phyloP scores from a whole-genome alignment of 2,888 invertebrate genomes.

The Panopea generosa region DNA sequence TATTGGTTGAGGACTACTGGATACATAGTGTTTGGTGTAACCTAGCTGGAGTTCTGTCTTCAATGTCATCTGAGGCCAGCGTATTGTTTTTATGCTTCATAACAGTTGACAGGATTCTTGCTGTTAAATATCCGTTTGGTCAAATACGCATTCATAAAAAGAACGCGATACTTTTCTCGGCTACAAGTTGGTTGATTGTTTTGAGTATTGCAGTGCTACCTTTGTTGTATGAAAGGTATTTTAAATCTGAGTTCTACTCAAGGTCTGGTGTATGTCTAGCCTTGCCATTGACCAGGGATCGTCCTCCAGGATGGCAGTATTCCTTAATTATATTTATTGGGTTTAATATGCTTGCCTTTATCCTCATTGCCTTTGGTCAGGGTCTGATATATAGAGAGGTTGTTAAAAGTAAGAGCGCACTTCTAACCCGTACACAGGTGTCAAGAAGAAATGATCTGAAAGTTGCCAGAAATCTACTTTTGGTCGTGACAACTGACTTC shows the following conservation, averaged over 20 bases:
- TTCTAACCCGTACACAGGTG: conserved; percentile 1
- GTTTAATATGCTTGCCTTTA: conserved; percentile 78
- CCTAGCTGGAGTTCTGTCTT: conserved; percentile 64
- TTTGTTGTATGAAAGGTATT: conserved; percentile 75
- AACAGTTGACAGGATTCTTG: conserved; percentile 89
- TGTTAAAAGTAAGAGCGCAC: conserved; percentile 9
- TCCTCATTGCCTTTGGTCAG: conserved; percentile 79
- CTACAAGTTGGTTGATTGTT: conserved; percentile 73
- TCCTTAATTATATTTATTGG: conserved; percentile 80
- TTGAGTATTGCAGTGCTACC: conserved; percentile 78
- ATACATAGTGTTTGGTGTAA: no score
- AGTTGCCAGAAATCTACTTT: conserved; percentile 77
- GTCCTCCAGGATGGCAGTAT: conserved; percentile 83
- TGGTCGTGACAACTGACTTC: conserved; percentile 78
- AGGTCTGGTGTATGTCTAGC: conserved; percentile 81
- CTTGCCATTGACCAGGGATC: conserved; percentile 79
- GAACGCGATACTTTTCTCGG: conserved; percentile 65
- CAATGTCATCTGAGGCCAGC: conserved; percentile 88
- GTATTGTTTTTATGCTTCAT: conserved; percentile 88
- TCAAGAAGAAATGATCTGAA: conserved; percentile 60
- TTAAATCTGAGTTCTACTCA: conserved; percentile 78
- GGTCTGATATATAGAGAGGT: conserved; percentile 78
- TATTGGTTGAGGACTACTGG: no score
- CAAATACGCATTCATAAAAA: conserved; percentile 64
- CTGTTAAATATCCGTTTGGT: conserved; percentile 87